Percentiles rank a stretch among this genome's conserved stretches.
phyloP scores from a whole-genome alignment of 2,888 invertebrate species.

The Morpho deidamia region DNA sequence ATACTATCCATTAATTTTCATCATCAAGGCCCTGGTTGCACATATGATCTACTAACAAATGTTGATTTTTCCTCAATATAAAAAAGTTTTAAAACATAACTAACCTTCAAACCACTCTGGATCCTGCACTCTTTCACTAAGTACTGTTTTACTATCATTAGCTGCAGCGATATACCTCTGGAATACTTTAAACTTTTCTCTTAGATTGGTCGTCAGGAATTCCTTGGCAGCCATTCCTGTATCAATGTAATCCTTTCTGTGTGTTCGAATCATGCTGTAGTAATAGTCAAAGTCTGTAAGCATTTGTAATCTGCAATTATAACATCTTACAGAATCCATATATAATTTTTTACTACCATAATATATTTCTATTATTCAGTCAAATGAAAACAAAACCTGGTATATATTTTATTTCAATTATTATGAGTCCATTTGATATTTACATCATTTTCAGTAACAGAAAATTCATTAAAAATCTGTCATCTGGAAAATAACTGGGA shows the following conservation, averaged over 20 bases:
- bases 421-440: too few species aligned
- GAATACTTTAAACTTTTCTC: constrained; percentile 65
- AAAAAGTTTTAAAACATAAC: too few species aligned
- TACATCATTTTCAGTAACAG: too few species aligned
- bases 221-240: constrained; percentile 85
- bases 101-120: constrained; percentile 89
- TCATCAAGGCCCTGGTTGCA: too few species aligned
- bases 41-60: too few species aligned
- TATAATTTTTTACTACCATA: too few species aligned
- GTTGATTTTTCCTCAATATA: too few species aligned
- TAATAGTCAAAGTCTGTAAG: constrained; percentile 83
- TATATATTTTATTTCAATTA: too few species aligned
- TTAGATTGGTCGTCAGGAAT: constrained; percentile 84
- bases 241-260: constrained; percentile 83
- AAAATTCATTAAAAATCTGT: too few species aligned
- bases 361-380: too few species aligned
- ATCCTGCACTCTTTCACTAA: constrained; percentile 82
- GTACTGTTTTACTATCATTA: constrained; percentile 76
- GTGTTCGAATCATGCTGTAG: constrained; percentile 83
- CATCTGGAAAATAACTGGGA: too few species aligned
- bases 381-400: too few species aligned
- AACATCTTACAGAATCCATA: neutral
- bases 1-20: neutral
- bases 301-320: neutral
- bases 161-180: constrained; percentile 62